Evolutionary conservation across 2,113 vertebrate species (phyloP).

Genomic region (Syngnathus typhle): DNA sequence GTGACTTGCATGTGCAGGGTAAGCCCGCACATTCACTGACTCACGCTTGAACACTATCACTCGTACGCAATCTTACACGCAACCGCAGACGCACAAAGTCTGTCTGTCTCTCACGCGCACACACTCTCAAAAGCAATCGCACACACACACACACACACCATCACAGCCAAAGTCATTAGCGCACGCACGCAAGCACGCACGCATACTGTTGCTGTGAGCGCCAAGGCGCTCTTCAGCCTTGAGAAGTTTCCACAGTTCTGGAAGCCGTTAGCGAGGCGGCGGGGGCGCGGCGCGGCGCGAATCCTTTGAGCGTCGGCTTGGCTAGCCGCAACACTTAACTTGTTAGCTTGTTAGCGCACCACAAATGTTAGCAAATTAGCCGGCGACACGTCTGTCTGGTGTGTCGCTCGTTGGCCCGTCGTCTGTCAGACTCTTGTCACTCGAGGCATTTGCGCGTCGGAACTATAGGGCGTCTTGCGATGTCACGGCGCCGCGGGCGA

Average conservation of each 20-base stretch:
- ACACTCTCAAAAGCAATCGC: not conserved
- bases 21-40: no score
- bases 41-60: no score
- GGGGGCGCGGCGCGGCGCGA: not conserved
- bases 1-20: not conserved
- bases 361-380: not conserved
- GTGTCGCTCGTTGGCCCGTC: no score
- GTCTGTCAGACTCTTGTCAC: no score
- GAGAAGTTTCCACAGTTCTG: conserved; percentile 6
- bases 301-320: not conserved
- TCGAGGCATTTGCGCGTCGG: no score
- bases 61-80: no score
- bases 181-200: not conserved
- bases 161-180: not conserved
- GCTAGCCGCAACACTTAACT: not conserved
- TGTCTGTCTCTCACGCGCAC: no score
- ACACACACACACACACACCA: not conserved
- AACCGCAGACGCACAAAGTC: no score
- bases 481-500: no score
- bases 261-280: conserved; percentile 2
- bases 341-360: not conserved
- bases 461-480: no score
- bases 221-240: not conserved
- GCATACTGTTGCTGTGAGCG: not conserved
- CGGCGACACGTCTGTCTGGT: not conserved